Evolutionary conservation across 2,113 vertebrate genomes (phyloP).

Genomic region (Microtus oregoni): DNA sequence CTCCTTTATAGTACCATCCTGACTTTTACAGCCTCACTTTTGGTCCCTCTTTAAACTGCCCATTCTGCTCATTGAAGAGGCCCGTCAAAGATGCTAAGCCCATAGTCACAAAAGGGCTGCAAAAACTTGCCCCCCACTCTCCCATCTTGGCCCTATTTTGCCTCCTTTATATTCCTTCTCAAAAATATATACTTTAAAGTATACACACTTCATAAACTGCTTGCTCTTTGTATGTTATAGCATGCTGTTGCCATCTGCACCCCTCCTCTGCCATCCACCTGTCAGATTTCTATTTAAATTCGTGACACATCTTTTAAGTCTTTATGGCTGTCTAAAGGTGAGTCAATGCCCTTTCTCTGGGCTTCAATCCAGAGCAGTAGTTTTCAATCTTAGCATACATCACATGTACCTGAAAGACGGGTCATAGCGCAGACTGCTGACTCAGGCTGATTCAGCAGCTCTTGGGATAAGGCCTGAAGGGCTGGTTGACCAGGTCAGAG

Average conservation of each 20-base stretch:
- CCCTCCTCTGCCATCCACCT: not conserved
- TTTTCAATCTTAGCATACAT: not conserved
- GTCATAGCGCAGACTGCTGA: not conserved
- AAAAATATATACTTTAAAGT: not conserved
- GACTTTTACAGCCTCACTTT: not conserved
- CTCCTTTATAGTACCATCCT: not conserved
- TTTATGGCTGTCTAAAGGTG: not conserved
- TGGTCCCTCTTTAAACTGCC: conserved; percentile 5
- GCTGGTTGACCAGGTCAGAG: not conserved
- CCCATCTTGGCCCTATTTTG: not conserved
- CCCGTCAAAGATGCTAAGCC: not conserved
- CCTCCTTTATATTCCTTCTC: not conserved
- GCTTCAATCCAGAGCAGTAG: not conserved
- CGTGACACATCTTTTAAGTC: not conserved
- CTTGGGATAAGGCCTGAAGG: not conserved
- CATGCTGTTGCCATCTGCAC: not conserved
- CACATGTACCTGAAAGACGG: not conserved
- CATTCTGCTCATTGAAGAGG: not conserved
- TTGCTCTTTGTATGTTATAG: not conserved
- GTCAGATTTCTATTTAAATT: not conserved
- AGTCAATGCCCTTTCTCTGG: not conserved
- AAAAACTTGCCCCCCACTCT: too few species aligned
- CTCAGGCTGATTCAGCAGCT: not conserved
- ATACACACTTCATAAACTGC: not conserved
- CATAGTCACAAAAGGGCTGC: not conserved